Evolutionary conservation across 2,113 vertebrate genomes (phyloP).

Genomic region (Toxostoma redivivum): DNA sequence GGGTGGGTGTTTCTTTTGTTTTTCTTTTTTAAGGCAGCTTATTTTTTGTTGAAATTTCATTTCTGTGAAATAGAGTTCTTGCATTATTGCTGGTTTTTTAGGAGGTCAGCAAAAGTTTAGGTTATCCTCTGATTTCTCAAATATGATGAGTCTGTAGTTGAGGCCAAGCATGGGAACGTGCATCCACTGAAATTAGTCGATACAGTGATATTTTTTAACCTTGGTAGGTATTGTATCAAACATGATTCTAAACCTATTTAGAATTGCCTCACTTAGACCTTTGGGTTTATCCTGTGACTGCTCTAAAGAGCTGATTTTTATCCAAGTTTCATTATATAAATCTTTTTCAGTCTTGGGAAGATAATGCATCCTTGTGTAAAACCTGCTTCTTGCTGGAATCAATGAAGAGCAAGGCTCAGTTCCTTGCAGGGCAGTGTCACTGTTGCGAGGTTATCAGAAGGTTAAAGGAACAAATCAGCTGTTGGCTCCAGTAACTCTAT

Average conservation of each 20-base stretch:
- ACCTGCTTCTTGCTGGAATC: not conserved
- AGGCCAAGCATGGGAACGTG: not conserved
- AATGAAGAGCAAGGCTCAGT: not conserved
- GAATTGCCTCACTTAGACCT: not conserved
- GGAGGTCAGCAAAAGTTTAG: not conserved
- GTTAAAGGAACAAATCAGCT: not conserved
- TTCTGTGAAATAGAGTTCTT: not conserved
- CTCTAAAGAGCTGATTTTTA: constrained; percentile 50
- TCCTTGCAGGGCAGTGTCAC: not conserved
- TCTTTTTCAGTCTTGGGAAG: constrained; percentile 6
- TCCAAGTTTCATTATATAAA: constrained; percentile 33
- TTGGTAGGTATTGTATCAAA: not conserved
- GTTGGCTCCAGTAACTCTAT: not conserved
- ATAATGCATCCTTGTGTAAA: constrained; percentile 1
- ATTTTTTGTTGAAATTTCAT: not conserved
- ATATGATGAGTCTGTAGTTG: not conserved
- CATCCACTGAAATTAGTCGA: not conserved
- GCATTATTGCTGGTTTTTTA: not conserved
- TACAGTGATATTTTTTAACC: not conserved
- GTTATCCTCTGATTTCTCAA: not conserved
- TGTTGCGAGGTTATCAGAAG: constrained; percentile 37
- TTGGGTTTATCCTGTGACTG: not conserved
- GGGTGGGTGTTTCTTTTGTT: not conserved
- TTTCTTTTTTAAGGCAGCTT: not conserved
- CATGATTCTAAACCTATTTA: not conserved